Percentiles rank a stretch among this genome's conserved stretches.
Evolutionary conservation across 23 tunicate species (phyloP).

Genomic region (Aplidium turbinatum): DNA sequence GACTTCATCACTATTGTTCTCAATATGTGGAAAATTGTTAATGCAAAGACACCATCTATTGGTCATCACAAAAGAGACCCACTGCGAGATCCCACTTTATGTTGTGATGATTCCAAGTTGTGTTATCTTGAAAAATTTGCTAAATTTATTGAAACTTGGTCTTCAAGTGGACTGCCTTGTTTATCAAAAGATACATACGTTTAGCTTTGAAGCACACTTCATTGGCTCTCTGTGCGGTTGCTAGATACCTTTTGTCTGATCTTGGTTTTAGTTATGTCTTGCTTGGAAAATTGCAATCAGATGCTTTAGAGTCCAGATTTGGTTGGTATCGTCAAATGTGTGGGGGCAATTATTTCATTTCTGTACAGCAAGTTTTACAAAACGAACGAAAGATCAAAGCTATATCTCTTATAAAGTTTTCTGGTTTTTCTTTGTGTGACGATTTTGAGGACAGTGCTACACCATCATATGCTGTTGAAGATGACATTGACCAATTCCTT

Average conservation of each 20-base stretch:
- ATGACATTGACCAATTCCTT: no score
- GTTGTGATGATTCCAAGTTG: conserved; percentile 25
- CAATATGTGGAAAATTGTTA: conserved; percentile 23
- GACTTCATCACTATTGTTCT: conserved; percentile 13
- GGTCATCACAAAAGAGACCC: conserved; percentile 25
- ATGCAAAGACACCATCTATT: conserved; percentile 18
- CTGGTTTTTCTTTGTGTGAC: background rate
- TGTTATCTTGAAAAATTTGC: conserved; percentile 23
- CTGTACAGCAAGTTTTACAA: conserved; percentile 22
- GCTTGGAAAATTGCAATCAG: conserved; percentile 32
- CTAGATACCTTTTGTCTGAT: conserved; percentile 10
- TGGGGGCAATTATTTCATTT: conserved; percentile 26
- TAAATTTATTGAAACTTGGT: conserved; percentile 24
- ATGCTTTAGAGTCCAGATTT: conserved; percentile 24
- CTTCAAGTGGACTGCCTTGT: conserved; percentile 26
- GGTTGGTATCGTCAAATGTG: conserved; percentile 27
- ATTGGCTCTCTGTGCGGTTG: conserved; percentile 14
- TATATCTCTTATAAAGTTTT: conserved; percentile 23
- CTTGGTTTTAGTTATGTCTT: conserved; percentile 24
- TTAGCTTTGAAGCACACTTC: no score
- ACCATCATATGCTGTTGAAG: background rate
- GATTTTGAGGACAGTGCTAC: conserved; percentile 5
- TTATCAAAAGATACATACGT: conserved; percentile 12
- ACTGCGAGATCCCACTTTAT: background rate
- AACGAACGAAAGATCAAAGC: conserved; percentile 34